Conservation (phyloP, 1,140 invertebrate genomes). For the Drosophila oshimai region DNA sequence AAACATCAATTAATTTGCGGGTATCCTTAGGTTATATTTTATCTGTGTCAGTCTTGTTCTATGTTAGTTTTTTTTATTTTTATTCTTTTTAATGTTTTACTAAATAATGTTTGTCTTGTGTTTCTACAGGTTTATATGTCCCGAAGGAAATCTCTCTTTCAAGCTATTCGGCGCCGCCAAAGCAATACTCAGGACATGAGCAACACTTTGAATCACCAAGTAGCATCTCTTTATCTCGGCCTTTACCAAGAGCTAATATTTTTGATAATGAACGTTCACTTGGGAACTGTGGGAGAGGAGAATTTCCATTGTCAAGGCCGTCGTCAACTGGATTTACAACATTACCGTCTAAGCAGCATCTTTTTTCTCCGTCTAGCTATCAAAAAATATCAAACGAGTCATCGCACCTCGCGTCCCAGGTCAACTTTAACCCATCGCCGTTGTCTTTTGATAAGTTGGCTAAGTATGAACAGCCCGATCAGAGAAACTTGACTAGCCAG, state of each 20-base stretch:
- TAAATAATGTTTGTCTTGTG: not conserved
- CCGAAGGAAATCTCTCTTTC: conserved; percentile 77
- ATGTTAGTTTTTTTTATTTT: too few relatives aligned
- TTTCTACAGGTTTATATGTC: conserved; percentile 64
- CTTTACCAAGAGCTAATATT: not conserved
- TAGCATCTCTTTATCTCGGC: not conserved
- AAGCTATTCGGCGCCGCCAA: conserved; percentile 68
- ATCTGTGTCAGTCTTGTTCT: too few relatives aligned
- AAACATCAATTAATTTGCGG: too few relatives aligned
- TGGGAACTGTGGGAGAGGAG: not conserved
- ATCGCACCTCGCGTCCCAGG: conserved; percentile 11
- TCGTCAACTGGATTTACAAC: not conserved
- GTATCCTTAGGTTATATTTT: too few relatives aligned
- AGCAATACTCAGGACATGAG: not conserved
- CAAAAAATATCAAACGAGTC: conserved; percentile 9
- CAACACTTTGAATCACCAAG: not conserved
- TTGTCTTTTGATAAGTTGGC: conserved; percentile 68
- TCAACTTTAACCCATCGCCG: conserved; percentile 70
- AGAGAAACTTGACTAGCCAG: conserved; percentile 33
- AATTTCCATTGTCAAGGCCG: conserved; percentile 24
- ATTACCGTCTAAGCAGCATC: conserved; percentile 28
- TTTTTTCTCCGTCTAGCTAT: conserved; percentile 34
- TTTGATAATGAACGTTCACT: not conserved
- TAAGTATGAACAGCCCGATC: conserved; percentile 56
- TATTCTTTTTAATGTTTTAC: not conserved